Conservation (phyloP, 2,113 vertebrate genomes). For the Acanthisitta chloris region DNA sequence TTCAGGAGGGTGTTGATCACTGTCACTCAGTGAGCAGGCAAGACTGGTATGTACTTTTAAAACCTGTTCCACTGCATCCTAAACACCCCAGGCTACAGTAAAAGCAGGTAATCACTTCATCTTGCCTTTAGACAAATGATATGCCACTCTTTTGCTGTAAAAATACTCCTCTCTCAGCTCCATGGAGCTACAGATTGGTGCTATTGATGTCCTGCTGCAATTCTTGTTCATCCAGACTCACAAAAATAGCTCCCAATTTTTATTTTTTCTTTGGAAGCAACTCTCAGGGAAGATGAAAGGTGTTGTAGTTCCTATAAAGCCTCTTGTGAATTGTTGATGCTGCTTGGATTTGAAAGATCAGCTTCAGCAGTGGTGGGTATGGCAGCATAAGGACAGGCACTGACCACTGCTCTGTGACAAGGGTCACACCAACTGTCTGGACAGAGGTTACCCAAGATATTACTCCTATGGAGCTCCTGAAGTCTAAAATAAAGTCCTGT, state of each 20-base stretch:
- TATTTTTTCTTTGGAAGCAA: background rate
- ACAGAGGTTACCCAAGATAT: background rate
- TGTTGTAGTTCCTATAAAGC: background rate
- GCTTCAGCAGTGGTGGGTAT: background rate
- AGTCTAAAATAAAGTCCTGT: background rate
- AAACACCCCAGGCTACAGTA: background rate
- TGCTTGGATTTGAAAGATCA: background rate
- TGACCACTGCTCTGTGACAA: background rate
- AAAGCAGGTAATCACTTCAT: background rate
- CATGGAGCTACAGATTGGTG: background rate
- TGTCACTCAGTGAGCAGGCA: background rate
- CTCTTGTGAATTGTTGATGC: background rate
- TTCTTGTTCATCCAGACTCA: background rate
- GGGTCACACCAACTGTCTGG: background rate
- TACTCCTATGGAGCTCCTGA: background rate
- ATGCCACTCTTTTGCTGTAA: background rate
- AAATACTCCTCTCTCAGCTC: background rate
- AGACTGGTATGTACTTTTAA: background rate
- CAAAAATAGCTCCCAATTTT: background rate
- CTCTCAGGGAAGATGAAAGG: background rate
- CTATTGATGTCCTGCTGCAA: background rate
- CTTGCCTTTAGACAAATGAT: background rate
- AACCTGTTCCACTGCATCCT: background rate
- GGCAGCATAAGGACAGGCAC: background rate
- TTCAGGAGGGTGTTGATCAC: background rate